Evolutionary conservation across 2,113 vertebrate species (phyloP).

Genomic region (Ptilonorhynchus violaceus): DNA sequence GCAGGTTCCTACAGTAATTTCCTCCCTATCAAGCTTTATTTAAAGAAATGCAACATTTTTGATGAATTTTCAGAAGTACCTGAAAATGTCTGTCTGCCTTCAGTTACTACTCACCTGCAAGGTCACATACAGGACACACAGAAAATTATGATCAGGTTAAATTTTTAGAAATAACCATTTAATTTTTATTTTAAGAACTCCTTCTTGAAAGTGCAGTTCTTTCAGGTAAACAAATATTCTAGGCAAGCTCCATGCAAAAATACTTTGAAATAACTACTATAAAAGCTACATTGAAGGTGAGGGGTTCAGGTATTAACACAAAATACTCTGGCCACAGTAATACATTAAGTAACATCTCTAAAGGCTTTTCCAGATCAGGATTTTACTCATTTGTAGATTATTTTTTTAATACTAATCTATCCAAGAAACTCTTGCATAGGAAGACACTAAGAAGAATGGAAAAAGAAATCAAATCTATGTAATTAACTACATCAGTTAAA

Average conservation of each 20-base stretch:
- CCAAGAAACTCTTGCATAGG: background rate
- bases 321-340: background rate
- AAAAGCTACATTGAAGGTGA: background rate
- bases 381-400: background rate
- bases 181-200: background rate
- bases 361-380: background rate
- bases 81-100: background rate
- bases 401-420: background rate
- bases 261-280: background rate
- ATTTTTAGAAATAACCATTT: background rate
- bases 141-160: background rate
- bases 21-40: background rate
- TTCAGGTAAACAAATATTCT: background rate
- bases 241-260: background rate
- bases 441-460: background rate
- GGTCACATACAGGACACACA: background rate
- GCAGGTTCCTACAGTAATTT: background rate
- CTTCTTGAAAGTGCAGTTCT: background rate
- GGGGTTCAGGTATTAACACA: background rate
- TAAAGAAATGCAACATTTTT: background rate
- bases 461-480: background rate
- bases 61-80: background rate
- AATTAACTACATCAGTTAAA: background rate
- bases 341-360: background rate
- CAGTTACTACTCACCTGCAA: background rate